Evolutionary conservation across 2,888 invertebrate species (phyloP).

Genomic region (Apotomis capreana): DNA sequence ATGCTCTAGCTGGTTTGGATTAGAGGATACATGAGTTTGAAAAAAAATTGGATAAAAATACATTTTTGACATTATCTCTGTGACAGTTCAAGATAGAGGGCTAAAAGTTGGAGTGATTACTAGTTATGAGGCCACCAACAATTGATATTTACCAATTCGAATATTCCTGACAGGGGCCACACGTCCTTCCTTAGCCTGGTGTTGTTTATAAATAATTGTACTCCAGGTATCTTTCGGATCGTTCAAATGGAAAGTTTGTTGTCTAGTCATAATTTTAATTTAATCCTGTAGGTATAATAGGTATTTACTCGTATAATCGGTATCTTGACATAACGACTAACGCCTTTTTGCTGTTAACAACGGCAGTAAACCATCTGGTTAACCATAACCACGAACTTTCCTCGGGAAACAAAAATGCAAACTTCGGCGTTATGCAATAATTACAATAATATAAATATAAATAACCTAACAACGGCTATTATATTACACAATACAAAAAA

Average conservation of each 20-base stretch:
- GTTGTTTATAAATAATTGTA: no score
- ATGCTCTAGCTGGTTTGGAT: no score
- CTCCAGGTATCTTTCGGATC: no score
- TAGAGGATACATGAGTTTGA: no score
- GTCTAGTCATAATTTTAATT: not conserved
- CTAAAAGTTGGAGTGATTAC: no score
- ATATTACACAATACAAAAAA: conserved; percentile 13
- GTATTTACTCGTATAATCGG: not conserved
- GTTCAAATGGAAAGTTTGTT: not conserved
- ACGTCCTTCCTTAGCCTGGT: no score
- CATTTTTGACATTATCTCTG: no score
- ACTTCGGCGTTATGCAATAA: conserved; percentile 9
- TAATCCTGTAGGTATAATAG: not conserved
- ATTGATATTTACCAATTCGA: no score
- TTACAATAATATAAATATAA: conserved; percentile 13
- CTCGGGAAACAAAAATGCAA: not conserved
- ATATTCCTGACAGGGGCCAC: no score
- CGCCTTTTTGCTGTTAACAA: conserved; percentile 15
- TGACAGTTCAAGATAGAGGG: no score
- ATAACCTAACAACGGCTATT: conserved; percentile 14
- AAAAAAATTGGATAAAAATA: no score
- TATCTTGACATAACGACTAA: not conserved
- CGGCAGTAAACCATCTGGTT: not conserved
- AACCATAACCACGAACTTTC: conserved; percentile 4
- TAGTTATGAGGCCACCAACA: no score